Conservation (phyloP, 2,888 invertebrate species). For the Plebejus argus region DNA sequence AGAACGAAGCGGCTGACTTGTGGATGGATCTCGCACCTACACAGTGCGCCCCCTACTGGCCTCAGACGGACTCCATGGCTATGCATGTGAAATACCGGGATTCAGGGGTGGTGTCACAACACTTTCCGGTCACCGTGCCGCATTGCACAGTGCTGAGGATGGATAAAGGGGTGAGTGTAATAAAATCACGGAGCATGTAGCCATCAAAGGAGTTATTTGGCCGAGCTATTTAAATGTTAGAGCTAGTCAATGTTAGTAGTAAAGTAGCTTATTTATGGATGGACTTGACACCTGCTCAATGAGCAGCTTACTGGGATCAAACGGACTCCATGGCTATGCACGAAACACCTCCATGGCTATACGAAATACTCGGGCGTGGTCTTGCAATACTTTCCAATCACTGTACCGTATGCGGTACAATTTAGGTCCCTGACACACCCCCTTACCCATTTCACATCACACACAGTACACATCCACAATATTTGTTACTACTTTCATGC, state of each 20-base stretch:
- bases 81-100: slow-evolving; percentile 90
- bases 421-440: too few relatives aligned
- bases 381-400: slow-evolving; percentile 85
- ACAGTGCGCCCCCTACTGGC: slow-evolving; percentile 90
- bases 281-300: slow-evolving; percentile 86
- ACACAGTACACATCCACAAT: too few relatives aligned
- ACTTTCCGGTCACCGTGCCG: slow-evolving; percentile 85
- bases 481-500: too few relatives aligned
- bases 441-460: too few relatives aligned
- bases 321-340: slow-evolving; percentile 90
- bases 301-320: slow-evolving; percentile 89
- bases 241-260: too few relatives aligned
- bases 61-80: slow-evolving; percentile 88
- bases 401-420: too few relatives aligned
- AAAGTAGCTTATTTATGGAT: slow-evolving; percentile 81
- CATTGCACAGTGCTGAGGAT: slow-evolving; percentile 89
- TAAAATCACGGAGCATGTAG: too few relatives aligned
- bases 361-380: slow-evolving; percentile 88
- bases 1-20: slow-evolving; percentile 90
- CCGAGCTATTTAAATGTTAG: too few relatives aligned
- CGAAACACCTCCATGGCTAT: too few relatives aligned
- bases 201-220: too few relatives aligned
- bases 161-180: slow-evolving; percentile 86
- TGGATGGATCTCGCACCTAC: slow-evolving; percentile 88
- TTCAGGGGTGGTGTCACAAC: slow-evolving; percentile 87